Percentiles rank a stretch among this genome's conserved stretches.
These are phyloP conservation scores for Dysidea cf. avara DNA, from an alignment of 37 sponge, comb jelly and placozoan species.

Conservation along the genomic window DNA sequence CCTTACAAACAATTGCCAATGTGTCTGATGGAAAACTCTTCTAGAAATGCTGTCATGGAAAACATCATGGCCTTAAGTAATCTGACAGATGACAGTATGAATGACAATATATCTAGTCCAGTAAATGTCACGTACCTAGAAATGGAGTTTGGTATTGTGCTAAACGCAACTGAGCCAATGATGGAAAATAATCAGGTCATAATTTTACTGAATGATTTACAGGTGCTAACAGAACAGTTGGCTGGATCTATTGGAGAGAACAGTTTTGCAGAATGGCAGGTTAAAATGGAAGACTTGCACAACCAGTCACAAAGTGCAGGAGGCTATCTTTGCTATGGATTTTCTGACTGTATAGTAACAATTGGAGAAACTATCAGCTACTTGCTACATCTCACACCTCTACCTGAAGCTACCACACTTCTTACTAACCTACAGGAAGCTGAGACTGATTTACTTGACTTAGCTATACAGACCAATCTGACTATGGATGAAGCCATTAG, in stretches of 20 bases:
- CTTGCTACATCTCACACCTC: background rate
- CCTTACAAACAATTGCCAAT: too few species aligned
- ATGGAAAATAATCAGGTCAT: background rate
- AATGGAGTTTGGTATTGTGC: background rate
- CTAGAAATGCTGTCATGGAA: background rate
- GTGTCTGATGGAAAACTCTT: too few species aligned
- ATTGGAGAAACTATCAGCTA: background rate
- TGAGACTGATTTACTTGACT: constrained; percentile 9
- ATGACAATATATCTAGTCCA: background rate
- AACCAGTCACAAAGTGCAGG: background rate
- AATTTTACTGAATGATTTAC: background rate
- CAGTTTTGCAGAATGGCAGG: constrained; percentile 9
- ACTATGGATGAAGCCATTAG: background rate
- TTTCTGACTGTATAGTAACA: constrained; percentile 10
- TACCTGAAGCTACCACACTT: background rate
- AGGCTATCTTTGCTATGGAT: constrained; percentile 1
- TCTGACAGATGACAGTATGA: background rate
- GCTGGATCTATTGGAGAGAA: background rate
- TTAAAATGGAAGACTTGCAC: background rate
- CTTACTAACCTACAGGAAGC: background rate
- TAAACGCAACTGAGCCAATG: background rate
- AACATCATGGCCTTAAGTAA: background rate
- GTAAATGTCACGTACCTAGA: background rate
- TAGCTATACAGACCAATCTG: background rate
- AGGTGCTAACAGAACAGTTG: background rate